Evolutionary conservation across 64 coral and sea anemone species (phyloP).

Genomic region (Montipora sp.): DNA sequence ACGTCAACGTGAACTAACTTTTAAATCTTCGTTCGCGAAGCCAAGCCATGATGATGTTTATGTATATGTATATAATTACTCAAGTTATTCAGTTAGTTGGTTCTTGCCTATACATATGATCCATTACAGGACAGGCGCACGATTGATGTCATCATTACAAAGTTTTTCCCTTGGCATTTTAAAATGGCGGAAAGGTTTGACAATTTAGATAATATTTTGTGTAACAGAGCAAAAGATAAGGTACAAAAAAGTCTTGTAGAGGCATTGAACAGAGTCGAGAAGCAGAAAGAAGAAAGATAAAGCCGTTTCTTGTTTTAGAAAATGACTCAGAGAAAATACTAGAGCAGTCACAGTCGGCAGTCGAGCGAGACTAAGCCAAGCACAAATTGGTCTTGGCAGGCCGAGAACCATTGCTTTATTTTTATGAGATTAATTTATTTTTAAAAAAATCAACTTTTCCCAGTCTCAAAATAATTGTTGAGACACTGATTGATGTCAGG

Average conservation of each 20-base stretch:
- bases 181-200: too few relatives aligned
- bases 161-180: too few relatives aligned
- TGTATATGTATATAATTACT: too few relatives aligned
- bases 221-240: neutral
- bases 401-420: constrained; percentile 11
- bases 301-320: neutral
- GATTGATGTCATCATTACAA: too few relatives aligned
- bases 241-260: constrained; percentile 7
- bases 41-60: too few relatives aligned
- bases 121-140: too few relatives aligned
- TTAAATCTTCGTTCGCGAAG: too few relatives aligned
- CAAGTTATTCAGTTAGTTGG: too few relatives aligned
- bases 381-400: constrained; percentile 10
- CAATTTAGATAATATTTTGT: neutral
- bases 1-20: too few relatives aligned
- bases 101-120: neutral
- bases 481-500: neutral
- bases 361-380: constrained; percentile 4
- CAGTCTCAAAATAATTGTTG: neutral
- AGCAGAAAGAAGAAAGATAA: neutral
- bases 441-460: neutral
- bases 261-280: neutral
- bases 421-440: constrained; percentile 8
- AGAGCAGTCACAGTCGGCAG: neutral
- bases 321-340: neutral